These are phyloP conservation scores for Pitangus sulphuratus DNA, from an alignment of 2,797 vertebrate genomes.

Conservation along the genomic window DNA sequence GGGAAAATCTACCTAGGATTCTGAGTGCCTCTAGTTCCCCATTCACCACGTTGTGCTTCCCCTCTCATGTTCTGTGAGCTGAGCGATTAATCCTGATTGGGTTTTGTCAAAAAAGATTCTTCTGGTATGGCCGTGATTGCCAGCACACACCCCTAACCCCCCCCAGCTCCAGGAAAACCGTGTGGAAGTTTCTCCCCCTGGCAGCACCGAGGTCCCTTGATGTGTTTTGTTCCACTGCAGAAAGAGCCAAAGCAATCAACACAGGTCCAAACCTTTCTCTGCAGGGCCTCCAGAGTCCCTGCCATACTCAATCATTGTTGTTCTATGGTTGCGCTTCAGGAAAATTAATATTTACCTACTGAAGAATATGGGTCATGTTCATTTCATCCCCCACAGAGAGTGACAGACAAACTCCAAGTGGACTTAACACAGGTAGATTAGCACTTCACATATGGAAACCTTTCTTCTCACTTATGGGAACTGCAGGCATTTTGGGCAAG, in stretches of 20 bases:
- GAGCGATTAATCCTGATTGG: not conserved
- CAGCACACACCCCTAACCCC: not conserved
- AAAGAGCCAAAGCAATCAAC: not conserved
- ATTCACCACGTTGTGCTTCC: not conserved
- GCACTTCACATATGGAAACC: not conserved
- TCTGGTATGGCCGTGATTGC: not conserved
- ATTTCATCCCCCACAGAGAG: not conserved
- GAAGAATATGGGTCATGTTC: not conserved
- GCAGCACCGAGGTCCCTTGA: not conserved
- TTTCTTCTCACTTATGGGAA: not conserved
- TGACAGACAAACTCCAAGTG: not conserved
- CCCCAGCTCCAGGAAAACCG: rapidly evolving
- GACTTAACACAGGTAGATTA: not conserved
- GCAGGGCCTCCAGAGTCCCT: not conserved
- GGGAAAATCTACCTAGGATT: not conserved
- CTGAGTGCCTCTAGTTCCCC: not conserved
- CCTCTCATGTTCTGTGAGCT: not conserved
- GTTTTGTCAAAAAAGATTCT: not conserved
- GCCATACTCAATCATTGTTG: not conserved
- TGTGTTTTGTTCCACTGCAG: not conserved
- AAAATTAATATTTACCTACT: not conserved
- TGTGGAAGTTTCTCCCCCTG: not conserved
- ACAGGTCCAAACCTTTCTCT: not conserved
- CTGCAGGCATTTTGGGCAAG: not conserved
- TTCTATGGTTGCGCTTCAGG: not conserved